These are phyloP conservation scores for Plutella xylostella DNA, from an alignment of 2,888 invertebrate genomes.

Conservation along the genomic window DNA sequence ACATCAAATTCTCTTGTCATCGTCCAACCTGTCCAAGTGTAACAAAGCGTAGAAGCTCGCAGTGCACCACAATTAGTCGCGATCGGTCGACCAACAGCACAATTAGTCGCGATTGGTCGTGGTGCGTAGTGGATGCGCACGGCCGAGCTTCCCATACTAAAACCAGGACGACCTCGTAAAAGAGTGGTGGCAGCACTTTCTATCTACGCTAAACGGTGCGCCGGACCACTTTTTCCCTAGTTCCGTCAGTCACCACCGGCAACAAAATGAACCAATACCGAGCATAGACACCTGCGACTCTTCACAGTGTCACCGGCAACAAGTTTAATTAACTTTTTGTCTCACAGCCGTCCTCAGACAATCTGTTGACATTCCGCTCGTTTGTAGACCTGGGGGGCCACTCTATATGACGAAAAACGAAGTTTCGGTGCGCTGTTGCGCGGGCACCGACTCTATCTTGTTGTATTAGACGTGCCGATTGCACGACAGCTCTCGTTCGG, in stretches of 20 bases:
- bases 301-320: constrained; percentile 28
- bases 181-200: no score
- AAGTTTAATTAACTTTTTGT: constrained; percentile 63
- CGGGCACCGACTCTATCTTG: no score
- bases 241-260: no score
- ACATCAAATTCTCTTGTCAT: not conserved
- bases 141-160: constrained; percentile 67
- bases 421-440: no score
- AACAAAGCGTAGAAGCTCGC: not conserved
- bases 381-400: constrained; percentile 6
- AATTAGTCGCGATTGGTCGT: constrained; percentile 64
- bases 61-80: not conserved
- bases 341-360: constrained; percentile 29
- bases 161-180: no score
- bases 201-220: no score
- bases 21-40: not conserved
- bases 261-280: no score
- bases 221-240: no score
- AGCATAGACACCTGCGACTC: constrained; percentile 50
- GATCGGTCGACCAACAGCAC: constrained; percentile 14
- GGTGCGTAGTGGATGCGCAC: constrained; percentile 59
- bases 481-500: no score
- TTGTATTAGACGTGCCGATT: no score
- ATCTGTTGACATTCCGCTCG: constrained; percentile 43
- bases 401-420: no score